A percentile compares a stretch with the other conserved stretches of the same genome.
phyloP scores from a whole-genome alignment of 2,888 invertebrate species.

The Synergus itoensis region DNA sequence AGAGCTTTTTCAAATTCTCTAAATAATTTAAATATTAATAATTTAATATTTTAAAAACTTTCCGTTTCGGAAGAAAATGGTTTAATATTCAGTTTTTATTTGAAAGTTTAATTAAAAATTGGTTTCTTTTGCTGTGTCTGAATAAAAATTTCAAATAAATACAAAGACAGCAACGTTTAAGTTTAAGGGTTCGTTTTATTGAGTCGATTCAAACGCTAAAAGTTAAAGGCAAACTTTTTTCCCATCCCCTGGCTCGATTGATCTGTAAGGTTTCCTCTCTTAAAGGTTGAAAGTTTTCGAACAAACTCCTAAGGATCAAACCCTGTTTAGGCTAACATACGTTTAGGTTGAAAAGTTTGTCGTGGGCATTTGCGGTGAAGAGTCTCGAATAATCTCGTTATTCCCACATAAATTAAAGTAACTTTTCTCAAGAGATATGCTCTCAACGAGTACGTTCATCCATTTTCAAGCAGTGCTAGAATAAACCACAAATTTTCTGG shows the following conservation, averaged over 20 bases:
- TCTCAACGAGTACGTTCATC: background rate
- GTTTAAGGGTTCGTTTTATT: background rate
- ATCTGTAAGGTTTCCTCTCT: background rate
- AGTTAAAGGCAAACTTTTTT: background rate
- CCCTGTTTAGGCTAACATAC: background rate
- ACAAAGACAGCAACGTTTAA: background rate
- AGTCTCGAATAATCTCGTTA: slow-evolving; percentile 30
- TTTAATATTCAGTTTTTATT: too few relatives aligned
- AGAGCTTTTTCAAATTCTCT: too few relatives aligned
- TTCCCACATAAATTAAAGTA: slow-evolving; percentile 9
- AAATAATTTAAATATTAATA: too few relatives aligned
- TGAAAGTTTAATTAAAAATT: too few relatives aligned
- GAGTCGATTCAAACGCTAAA: background rate
- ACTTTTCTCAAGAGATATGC: slow-evolving; percentile 18
- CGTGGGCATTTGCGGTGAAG: background rate
- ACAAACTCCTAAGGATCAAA: background rate
- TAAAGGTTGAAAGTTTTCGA: background rate
- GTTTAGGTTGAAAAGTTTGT: slow-evolving; percentile 14
- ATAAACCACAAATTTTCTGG: background rate
- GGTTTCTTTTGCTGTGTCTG: background rate
- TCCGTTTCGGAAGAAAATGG: too few relatives aligned
- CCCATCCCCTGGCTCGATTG: background rate
- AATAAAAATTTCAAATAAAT: background rate
- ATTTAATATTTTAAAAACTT: too few relatives aligned
- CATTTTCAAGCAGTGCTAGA: background rate